Evolutionary conservation across 2,797 vertebrate genomes (phyloP).

Genomic region (Kryptopterus vitreolus): DNA sequence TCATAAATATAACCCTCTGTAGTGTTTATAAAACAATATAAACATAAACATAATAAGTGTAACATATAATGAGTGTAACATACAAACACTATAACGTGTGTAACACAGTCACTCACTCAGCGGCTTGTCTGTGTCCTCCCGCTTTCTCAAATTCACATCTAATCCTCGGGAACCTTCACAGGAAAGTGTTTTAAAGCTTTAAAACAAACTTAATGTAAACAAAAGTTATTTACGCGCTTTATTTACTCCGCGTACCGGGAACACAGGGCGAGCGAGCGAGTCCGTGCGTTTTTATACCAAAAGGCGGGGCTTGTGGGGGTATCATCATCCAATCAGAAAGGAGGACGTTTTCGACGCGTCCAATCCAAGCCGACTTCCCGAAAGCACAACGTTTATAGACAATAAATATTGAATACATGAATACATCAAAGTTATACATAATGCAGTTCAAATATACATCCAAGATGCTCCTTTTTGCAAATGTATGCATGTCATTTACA

Average conservation of each 20-base stretch:
- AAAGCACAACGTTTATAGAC: too few relatives aligned
- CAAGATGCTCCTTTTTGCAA: too few relatives aligned
- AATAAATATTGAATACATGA: too few relatives aligned
- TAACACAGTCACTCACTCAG: background rate
- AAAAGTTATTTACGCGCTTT: background rate
- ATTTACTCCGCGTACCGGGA: background rate
- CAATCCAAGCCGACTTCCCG: constrained; percentile 3
- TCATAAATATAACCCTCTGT: background rate
- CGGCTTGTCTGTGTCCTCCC: background rate
- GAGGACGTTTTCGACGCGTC: background rate
- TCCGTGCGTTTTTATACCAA: constrained; percentile 24
- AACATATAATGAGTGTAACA: too few relatives aligned
- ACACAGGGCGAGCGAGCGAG: background rate
- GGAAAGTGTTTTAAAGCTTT: background rate
- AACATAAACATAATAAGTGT: background rate
- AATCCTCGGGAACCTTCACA: background rate
- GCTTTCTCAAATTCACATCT: background rate
- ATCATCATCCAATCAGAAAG: constrained; percentile 51
- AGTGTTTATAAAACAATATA: too few relatives aligned
- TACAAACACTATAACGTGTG: too few relatives aligned
- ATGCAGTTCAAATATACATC: too few relatives aligned
- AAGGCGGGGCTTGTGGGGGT: constrained; percentile 53
- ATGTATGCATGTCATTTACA: too few relatives aligned
- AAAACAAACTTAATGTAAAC: background rate
- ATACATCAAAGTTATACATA: background rate